phyloP scores from a whole-genome alignment of 2,797 vertebrate species.

The Pseudochromis fuscus region DNA sequence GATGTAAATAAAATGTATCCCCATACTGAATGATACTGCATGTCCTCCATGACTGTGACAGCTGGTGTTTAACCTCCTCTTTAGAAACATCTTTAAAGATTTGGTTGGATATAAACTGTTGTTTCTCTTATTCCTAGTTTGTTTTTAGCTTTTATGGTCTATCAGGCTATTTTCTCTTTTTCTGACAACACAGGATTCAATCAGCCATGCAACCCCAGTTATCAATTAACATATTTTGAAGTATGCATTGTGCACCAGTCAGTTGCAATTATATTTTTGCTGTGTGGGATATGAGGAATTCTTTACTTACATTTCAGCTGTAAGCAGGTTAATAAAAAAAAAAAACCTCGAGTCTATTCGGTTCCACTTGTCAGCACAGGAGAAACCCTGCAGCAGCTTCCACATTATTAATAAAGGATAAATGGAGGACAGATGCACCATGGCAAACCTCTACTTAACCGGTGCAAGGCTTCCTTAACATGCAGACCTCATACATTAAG shows the following conservation, averaged over 20 bases:
- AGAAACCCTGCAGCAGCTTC: constrained; percentile 27
- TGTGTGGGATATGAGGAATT: not conserved
- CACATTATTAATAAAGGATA: constrained; percentile 49
- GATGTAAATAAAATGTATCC: not conserved
- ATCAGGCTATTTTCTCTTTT: not conserved
- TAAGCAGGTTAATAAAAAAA: not conserved
- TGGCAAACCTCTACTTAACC: constrained; percentile 49
- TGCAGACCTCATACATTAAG: constrained; percentile 59
- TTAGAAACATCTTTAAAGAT: not conserved
- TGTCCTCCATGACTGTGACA: not conserved
- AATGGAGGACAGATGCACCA: constrained; percentile 43
- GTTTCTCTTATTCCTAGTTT: not conserved
- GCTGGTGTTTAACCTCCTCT: not conserved
- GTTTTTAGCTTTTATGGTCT: constrained; percentile 7
- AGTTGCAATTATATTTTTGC: constrained; percentile 20
- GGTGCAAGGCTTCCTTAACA: constrained; percentile 53
- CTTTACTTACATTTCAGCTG: constrained; percentile 3
- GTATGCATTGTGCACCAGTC: constrained; percentile 13
- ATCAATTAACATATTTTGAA: constrained; percentile 13
- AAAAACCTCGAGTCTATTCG: not conserved
- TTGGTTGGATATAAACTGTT: not conserved
- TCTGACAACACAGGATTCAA: constrained; percentile 5
- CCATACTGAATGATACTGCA: not conserved
- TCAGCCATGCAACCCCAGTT: not conserved
- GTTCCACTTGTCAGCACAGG: constrained; percentile 13